Conservation (phyloP, 37 sponge, comb jelly and placozoan species). For the Cliona cf. orientalis region DNA sequence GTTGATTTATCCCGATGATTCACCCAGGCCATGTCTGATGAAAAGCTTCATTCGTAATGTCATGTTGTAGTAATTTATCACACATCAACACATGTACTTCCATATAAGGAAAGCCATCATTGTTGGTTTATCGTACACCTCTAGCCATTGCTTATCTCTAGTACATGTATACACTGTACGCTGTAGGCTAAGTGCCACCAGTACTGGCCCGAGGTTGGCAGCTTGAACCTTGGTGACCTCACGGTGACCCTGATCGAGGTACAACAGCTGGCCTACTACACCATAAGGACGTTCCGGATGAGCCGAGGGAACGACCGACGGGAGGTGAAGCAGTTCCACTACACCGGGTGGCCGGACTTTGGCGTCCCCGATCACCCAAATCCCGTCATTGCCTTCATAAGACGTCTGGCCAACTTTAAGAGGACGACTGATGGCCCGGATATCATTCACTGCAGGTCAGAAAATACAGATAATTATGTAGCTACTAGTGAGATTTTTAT, state of each 20-base stretch:
- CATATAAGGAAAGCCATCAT: no score
- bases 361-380: slow-evolving; percentile 80
- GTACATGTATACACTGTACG: no score
- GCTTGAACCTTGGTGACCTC: slow-evolving; percentile 43
- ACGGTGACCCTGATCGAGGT: slow-evolving; percentile 57
- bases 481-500: not conserved
- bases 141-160: no score
- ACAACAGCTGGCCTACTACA: slow-evolving; percentile 84
- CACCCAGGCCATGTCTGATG: no score
- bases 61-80: no score
- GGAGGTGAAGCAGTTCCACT: slow-evolving; percentile 85
- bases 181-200: slow-evolving; percentile 80
- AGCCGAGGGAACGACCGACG: no score
- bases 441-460: slow-evolving; percentile 85
- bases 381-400: slow-evolving; percentile 66
- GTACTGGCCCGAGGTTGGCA: slow-evolving; percentile 86
- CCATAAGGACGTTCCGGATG: slow-evolving; percentile 67
- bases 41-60: no score
- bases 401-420: slow-evolving; percentile 47
- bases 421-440: slow-evolving; percentile 58
- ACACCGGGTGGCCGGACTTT: slow-evolving; percentile 90
- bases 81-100: no score
- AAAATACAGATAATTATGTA: not conserved
- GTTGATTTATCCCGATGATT: no score
- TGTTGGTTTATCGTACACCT: no score